These are phyloP conservation scores for Venustoraphidia nigricollis DNA, from an alignment of 2,888 invertebrate species.

Conservation along the genomic window DNA sequence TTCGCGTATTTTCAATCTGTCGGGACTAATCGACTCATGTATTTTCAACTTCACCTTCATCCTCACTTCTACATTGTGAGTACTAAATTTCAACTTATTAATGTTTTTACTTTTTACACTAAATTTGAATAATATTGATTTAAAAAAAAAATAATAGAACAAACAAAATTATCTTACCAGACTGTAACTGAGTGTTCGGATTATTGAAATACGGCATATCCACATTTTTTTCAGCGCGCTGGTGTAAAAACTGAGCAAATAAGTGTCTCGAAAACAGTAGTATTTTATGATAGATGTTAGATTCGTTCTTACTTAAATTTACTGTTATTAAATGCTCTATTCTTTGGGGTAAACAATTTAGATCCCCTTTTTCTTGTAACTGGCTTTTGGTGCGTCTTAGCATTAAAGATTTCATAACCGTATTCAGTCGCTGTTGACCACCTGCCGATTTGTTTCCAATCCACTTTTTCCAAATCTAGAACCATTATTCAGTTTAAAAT, in stretches of 20 bases:
- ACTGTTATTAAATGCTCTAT: constrained; percentile 40
- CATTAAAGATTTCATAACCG: constrained; percentile 71
- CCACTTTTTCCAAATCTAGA: constrained; percentile 79
- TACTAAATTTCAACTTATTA: too few species aligned
- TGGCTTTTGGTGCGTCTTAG: constrained; percentile 78
- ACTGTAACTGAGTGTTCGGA: not conserved
- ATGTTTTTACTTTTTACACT: too few species aligned
- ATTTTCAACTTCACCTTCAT: too few species aligned
- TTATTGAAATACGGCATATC: constrained; percentile 14
- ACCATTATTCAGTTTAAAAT: not conserved
- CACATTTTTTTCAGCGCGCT: constrained; percentile 51
- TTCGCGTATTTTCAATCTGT: too few species aligned
- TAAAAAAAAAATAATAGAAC: not conserved
- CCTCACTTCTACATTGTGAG: too few species aligned
- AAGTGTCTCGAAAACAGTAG: constrained; percentile 56
- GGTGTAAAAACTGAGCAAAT: constrained; percentile 61
- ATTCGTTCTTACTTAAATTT: constrained; percentile 49
- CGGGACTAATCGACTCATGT: too few species aligned
- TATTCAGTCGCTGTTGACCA: constrained; percentile 67
- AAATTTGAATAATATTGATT: too few species aligned
- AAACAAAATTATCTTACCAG: not conserved
- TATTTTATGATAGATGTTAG: constrained; percentile 61
- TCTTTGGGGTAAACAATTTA: constrained; percentile 47
- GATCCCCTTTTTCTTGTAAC: constrained; percentile 44
- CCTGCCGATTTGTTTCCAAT: constrained; percentile 70